Conservation (phyloP, 2,113 vertebrate species). For the Argyrosomus japonicus region DNA sequence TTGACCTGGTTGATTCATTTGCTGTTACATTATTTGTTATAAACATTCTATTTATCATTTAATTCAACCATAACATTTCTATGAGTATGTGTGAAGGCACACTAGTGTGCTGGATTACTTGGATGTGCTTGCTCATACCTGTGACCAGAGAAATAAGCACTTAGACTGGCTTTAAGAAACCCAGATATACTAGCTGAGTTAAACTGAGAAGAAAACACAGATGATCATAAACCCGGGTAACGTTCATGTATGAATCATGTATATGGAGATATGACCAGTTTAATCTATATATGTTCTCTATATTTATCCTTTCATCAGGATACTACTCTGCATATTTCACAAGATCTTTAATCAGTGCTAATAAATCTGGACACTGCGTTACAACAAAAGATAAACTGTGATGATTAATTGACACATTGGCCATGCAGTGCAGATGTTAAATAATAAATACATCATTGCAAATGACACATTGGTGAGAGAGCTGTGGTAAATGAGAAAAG, state of each 20-base stretch:
- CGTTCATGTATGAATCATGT: background rate
- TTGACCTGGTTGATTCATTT: background rate
- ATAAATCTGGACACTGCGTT: background rate
- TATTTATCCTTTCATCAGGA: background rate
- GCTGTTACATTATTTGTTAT: background rate
- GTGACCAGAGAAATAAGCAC: background rate
- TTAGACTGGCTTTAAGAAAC: background rate
- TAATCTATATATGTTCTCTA: background rate
- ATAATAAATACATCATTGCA: background rate
- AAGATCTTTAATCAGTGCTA: background rate
- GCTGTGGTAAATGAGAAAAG: background rate
- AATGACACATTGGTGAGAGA: background rate
- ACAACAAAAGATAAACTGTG: background rate
- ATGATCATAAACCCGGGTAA: background rate
- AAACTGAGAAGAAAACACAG: background rate
- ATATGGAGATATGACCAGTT: background rate
- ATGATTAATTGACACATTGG: background rate
- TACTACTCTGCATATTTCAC: background rate
- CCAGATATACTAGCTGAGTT: background rate
- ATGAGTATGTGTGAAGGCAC: background rate
- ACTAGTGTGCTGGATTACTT: background rate
- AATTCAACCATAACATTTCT: background rate
- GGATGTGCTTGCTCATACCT: background rate
- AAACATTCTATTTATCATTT: background rate
- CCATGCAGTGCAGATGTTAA: background rate